Conservation (phyloP, 2,797 vertebrate species). For the Clarias platycephalus region DNA sequence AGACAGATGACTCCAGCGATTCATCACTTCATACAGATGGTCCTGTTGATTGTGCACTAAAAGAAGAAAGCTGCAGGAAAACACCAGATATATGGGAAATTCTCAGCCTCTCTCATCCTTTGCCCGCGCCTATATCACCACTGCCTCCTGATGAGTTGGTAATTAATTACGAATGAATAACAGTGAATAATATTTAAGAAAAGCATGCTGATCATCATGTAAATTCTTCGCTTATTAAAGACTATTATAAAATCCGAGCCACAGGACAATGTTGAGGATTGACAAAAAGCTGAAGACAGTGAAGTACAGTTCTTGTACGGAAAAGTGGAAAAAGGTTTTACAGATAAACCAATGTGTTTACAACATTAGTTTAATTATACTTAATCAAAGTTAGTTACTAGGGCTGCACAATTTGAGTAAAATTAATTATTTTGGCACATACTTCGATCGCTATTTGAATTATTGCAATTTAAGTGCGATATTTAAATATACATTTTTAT, state of each 20-base stretch:
- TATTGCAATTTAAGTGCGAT: too few species aligned
- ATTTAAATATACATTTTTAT: too few species aligned
- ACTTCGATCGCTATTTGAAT: too few species aligned
- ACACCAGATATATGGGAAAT: constrained; percentile 69
- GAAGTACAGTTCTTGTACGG: too few species aligned
- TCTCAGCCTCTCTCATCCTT: constrained; percentile 76
- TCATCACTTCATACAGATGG: not conserved
- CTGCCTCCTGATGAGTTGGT: constrained; percentile 68
- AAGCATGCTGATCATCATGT: not conserved
- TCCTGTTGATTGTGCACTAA: constrained; percentile 22
- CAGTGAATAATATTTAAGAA: not conserved
- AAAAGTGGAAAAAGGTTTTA: too few species aligned
- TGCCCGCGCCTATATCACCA: constrained; percentile 86
- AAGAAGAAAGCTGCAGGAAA: constrained; percentile 37
- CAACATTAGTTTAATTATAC: too few species aligned
- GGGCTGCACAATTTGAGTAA: too few species aligned
- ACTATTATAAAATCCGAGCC: not conserved
- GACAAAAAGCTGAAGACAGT: too few species aligned
- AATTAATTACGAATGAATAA: constrained; percentile 28
- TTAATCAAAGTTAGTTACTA: too few species aligned
- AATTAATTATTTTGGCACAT: too few species aligned
- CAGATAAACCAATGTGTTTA: too few species aligned
- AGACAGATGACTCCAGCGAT: constrained; percentile 28
- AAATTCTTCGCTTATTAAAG: not conserved
- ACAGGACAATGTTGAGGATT: too few species aligned